Evolutionary conservation across 2,888 invertebrate genomes (phyloP), one percentile per base, ranked within the genome.

Genomic region (Metopia argyrocephala): DNA sequence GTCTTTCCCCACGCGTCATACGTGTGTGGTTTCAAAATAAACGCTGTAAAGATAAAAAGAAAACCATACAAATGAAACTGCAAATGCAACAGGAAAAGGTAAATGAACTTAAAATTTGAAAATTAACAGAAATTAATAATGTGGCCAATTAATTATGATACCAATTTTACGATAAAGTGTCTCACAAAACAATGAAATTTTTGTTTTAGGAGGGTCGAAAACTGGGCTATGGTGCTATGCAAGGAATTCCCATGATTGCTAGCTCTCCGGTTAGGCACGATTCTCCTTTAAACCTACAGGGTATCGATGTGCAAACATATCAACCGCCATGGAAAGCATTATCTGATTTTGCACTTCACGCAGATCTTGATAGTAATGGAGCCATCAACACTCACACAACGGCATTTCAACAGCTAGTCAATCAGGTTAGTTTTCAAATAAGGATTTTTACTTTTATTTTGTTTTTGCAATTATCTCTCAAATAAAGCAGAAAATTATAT

Each of bases 11-110:
- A 21, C 92, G 99, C 18, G 99, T 99, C 86, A 99, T 99, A 90
- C 93, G 99, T 88, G 99, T 99, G 78, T 99, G 99, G 99, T 99
- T 99, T 93, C 98, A 98, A 91, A 98, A 98, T 91, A 98, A 98
- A 90, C 93, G 98, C 83, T 98, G 98, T 92, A 98, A 98, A 91
- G 98, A 98, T 92, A 98, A 98, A 92, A 98, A 98, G 93, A 96
- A 97, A 90, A 98, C 97, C 70, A 95, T 98, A 65, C 95, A 98
- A 87, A 95, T 98, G 93, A 98, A 98, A 91, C 96, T 98, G 92
- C 97, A 98, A 91, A 97, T 98, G 94, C 97, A 98, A 88, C 98
- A 98, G 90, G 98, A 98, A 91, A 97, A 97, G 96, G 98, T 97
- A 93, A 91, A 91, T 61, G 3, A 61, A 31, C 52, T 50, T 38